phyloP scores from a whole-genome alignment of 2,113 vertebrate genomes.

The Xiphophorus couchianus region DNA sequence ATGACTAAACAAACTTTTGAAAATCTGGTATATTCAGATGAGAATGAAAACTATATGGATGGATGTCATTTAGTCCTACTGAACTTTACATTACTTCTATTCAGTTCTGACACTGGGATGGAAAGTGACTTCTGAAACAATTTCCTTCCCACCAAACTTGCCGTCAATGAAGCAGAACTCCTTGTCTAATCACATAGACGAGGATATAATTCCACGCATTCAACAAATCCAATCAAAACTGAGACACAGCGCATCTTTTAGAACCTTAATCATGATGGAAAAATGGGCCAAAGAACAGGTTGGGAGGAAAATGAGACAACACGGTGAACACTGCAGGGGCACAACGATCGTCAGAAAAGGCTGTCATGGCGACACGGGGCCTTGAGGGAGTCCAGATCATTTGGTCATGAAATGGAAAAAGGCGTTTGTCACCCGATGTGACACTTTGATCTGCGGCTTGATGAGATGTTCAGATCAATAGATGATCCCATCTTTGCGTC shows the following conservation, averaged over 20 bases:
- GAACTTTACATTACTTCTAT: background rate
- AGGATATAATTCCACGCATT: background rate
- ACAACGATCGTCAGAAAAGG: conserved; percentile 16
- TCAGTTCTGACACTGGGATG: background rate
- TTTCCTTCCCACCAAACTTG: background rate
- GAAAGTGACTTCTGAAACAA: background rate
- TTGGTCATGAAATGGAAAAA: conserved; percentile 33
- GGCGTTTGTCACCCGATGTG: conserved; percentile 67
- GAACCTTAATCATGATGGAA: background rate
- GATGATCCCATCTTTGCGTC: conserved; percentile 71
- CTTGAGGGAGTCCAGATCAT: conserved; percentile 24
- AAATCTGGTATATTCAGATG: background rate
- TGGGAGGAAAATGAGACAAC: conserved; percentile 15
- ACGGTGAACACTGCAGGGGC: conserved; percentile 19
- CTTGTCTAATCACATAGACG: background rate
- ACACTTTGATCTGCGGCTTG: conserved; percentile 69
- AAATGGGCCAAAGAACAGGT: background rate
- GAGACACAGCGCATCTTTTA: background rate
- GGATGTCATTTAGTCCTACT: conserved; percentile 1
- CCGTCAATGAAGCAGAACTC: background rate
- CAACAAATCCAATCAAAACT: background rate
- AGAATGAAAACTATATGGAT: conserved; percentile 16
- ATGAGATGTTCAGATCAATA: conserved; percentile 79
- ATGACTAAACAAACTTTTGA: background rate
- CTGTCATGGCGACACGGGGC: conserved; percentile 30